phyloP scores from a whole-genome alignment of 2,888 invertebrate species.

The Sminthurides aquaticus region DNA sequence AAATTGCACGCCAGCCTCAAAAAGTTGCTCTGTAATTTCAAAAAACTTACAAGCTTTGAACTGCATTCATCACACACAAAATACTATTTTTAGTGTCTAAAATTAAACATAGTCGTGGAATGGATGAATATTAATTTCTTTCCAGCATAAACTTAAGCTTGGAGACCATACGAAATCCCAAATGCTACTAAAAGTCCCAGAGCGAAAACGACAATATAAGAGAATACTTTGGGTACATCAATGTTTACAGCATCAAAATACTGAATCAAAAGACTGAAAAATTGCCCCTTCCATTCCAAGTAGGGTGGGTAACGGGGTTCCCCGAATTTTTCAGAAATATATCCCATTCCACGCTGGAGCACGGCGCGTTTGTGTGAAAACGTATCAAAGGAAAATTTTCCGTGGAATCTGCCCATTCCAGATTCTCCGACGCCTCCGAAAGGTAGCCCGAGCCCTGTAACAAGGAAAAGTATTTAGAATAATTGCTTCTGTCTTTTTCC shows the following conservation, averaged over 20 bases:
- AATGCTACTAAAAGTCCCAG: slow-evolving; percentile 1
- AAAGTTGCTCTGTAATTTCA: too few relatives aligned
- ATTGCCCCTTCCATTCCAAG: slow-evolving; percentile 65
- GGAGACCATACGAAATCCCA: too few relatives aligned
- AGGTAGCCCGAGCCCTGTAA: slow-evolving; percentile 37
- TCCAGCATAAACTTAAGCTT: too few relatives aligned
- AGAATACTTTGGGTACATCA: slow-evolving; percentile 14
- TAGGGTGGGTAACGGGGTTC: slow-evolving; percentile 49
- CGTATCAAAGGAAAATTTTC: slow-evolving; percentile 79
- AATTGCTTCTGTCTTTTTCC: too few relatives aligned
- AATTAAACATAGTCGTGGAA: too few relatives aligned
- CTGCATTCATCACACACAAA: too few relatives aligned
- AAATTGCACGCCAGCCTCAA: too few relatives aligned
- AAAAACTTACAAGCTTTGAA: too few relatives aligned
- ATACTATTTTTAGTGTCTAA: too few relatives aligned
- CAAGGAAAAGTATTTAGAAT: too few relatives aligned
- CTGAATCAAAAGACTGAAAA: slow-evolving; percentile 48
- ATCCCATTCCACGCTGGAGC: slow-evolving; percentile 41
- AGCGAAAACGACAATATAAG: slow-evolving; percentile 25
- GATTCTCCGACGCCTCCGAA: slow-evolving; percentile 21
- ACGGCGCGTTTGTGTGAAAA: slow-evolving; percentile 80
- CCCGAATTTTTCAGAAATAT: slow-evolving; percentile 29
- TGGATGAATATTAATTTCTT: too few relatives aligned
- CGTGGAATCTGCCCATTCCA: slow-evolving; percentile 55
- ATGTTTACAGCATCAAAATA: slow-evolving; percentile 30